Base-by-base conservation (phyloP, 2,888 invertebrate species). In the Erebia epiphron region DNA sequence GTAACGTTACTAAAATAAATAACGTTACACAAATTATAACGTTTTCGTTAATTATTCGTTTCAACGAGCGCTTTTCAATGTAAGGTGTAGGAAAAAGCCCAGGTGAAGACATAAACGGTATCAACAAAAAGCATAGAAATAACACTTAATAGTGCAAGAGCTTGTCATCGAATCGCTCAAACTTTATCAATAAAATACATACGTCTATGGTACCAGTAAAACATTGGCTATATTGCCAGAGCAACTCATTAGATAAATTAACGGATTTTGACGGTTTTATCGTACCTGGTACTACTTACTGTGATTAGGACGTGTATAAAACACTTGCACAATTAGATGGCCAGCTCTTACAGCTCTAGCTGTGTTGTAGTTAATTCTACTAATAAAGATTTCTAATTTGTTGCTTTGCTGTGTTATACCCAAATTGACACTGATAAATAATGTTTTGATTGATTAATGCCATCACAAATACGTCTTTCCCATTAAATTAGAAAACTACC, bases 1-100 rank as follows among this genome's bases (percentile, higher is more conserved):
- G 54, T 18, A 54, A 54, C 54, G 18, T 54, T 54, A 54, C 18
- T 8, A 46, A 70, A 65, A 67, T 54, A 14, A n/a, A 43, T 43
- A 61, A 62, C 54, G 50, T 57, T 49, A 57, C 49, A 62, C 13
- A 65, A 57, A 56, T 46, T 46, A 46, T 63, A 66, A 58, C 56
- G n/a, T 54, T 63, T 18, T 58, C 66, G 67, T 57, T 46, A 56
- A 50, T 49, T 56, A 46, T 71, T 71, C 69, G 72, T 75, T 71
- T 75, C 76, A 74, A 73, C 77, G 61, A 65, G 72, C 66, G 46
- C 71, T 74, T 77, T 79, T 76, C 76, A 64, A 65, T 68, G 18
- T 61, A 18, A 61, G 67, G 56, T 62, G 43, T 26, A 46, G 62
- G 62, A 75, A 79, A 78, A 78, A 78, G 72, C 65, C 70, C 76